A percentile compares a stretch with the other conserved stretches of the same genome.
phyloP scores from a whole-genome alignment of 2,888 invertebrate species.

The Brachyopa scutellaris region DNA sequence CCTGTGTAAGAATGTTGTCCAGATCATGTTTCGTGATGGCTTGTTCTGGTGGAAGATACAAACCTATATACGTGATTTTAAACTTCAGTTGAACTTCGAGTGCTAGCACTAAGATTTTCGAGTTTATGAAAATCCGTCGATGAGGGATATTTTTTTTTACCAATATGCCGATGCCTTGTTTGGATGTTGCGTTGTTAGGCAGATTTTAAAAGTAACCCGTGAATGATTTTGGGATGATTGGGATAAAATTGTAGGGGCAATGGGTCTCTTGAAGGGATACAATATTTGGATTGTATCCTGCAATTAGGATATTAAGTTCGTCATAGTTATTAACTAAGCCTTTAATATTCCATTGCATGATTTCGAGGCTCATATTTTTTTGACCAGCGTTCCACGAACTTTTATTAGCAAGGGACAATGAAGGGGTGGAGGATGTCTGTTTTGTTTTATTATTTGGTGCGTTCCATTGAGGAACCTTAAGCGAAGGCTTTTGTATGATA shows the following conservation, averaged over 20 bases:
- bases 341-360: no score
- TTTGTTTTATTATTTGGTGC: no score
- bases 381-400: no score
- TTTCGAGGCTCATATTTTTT: no score
- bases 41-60: constrained; percentile 1
- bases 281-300: no score
- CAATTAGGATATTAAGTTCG: no score
- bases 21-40: not conserved
- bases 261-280: no score
- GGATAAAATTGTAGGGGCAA: not conserved
- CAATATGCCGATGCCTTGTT: constrained; percentile 6
- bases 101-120: not conserved
- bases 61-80: not conserved
- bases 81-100: not conserved
- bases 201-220: not conserved
- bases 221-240: not conserved
- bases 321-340: no score
- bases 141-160: constrained; percentile 4
- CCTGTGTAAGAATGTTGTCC: not conserved
- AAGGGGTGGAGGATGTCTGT: no score
- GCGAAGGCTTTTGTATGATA: no score
- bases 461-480: no score
- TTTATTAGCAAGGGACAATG: no score
- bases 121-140: not conserved
- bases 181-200: not conserved